Evolutionary conservation across 2,113 vertebrate genomes (phyloP).

Genomic region (Thermophis baileyi): DNA sequence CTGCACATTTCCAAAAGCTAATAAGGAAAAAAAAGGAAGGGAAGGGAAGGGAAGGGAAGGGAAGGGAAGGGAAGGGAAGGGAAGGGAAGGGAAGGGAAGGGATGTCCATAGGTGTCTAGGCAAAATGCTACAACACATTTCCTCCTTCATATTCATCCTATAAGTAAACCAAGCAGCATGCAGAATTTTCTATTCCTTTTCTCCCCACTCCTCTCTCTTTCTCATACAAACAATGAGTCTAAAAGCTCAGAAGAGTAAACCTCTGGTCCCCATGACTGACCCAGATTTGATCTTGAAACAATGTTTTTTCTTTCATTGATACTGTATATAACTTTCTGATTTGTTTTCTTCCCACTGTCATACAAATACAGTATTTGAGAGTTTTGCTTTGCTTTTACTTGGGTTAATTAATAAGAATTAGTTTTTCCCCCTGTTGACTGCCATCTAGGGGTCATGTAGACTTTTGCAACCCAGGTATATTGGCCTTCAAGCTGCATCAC

Average conservation of each 20-base stretch:
- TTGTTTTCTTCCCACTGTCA: not conserved
- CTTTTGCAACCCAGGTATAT: not conserved
- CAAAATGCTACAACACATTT: not conserved
- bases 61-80: not conserved
- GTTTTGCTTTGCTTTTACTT: not conserved
- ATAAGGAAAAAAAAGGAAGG: too few relatives aligned
- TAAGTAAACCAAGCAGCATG: not conserved
- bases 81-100: too few relatives aligned
- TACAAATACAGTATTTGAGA: not conserved
- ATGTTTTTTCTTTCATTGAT: not conserved
- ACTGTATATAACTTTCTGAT: not conserved
- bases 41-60: not conserved
- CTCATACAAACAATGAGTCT: not conserved
- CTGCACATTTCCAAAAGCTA: not conserved
- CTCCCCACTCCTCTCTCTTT: not conserved
- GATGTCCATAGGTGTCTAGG: not conserved
- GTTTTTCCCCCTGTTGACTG: not conserved
- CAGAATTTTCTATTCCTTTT: not conserved
- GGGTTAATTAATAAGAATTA: not conserved
- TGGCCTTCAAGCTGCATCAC: not conserved
- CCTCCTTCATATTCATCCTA: not conserved
- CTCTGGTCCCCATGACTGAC: not conserved
- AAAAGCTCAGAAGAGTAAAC: not conserved
- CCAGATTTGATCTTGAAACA: not conserved
- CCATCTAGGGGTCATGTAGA: not conserved